A percentile compares a stretch with the other conserved stretches of the same genome.
phyloP scores from a whole-genome alignment of 2,888 invertebrate genomes.

The Esperia sulphurella region DNA sequence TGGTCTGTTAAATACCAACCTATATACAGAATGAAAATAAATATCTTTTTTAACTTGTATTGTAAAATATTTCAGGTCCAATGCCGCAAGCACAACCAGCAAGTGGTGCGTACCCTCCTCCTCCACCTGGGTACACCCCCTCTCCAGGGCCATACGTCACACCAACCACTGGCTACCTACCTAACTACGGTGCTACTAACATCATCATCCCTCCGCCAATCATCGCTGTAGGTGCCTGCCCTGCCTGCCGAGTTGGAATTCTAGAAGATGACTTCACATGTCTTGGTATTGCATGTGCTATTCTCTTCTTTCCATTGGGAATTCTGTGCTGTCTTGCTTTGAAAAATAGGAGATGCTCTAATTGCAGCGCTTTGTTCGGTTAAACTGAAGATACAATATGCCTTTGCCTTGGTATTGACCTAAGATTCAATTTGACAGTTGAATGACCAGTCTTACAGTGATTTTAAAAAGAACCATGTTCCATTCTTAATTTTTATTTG shows the following conservation, averaged over 20 bases:
- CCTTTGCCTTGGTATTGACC: neutral
- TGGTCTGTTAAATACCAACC: no score
- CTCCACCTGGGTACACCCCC: slow-evolving; percentile 80
- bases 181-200: slow-evolving; percentile 80
- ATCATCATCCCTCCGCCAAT: slow-evolving; percentile 87
- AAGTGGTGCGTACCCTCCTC: slow-evolving; percentile 54
- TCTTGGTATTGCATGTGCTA: slow-evolving; percentile 90
- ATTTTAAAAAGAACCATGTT: neutral
- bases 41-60: no score
- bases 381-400: slow-evolving; percentile 35
- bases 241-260: slow-evolving; percentile 92
- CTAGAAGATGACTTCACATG: slow-evolving; percentile 93
- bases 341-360: slow-evolving; percentile 90
- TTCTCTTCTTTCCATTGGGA: slow-evolving; percentile 92
- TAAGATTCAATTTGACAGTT: neutral
- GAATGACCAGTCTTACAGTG: neutral
- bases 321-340: slow-evolving; percentile 91
- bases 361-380: slow-evolving; percentile 91
- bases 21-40: no score
- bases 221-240: slow-evolving; percentile 91
- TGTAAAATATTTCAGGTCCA: slow-evolving; percentile 27
- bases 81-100: slow-evolving; percentile 17
- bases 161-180: slow-evolving; percentile 62
- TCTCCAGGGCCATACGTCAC: slow-evolving; percentile 37
- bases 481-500: neutral